Evolutionary conservation across 2,888 invertebrate species (phyloP), one percentile per base, ranked within the genome.

Genomic region (Ornithoptera priamus): DNA sequence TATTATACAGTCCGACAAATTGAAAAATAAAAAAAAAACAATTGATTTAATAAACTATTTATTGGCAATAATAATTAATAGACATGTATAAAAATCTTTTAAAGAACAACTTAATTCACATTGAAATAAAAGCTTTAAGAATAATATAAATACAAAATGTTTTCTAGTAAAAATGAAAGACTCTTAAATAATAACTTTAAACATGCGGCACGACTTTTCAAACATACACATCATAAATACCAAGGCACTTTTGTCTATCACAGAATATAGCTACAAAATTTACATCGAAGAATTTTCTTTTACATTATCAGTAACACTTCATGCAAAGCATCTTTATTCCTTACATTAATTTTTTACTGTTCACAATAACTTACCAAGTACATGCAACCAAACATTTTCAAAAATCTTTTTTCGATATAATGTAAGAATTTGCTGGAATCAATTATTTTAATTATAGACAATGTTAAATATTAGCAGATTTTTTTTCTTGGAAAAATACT

Each of bases 211-310:
- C 53, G n/a, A 53, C 8, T 53, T 53, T 53, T n/a, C n/a, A n/a
- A 18, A n/a, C 18, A 53, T 53, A 53, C 6, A 53, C n/a, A 53
- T 18, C 5, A 18, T 53, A n/a, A n/a, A n/a, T n/a, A 80, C 87
- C 46, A 90, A 90, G 90, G 90, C 90, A 90, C 90, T 77, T 82
- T 77, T 82, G 78, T 81, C 84, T 90, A 91, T 91, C 90, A 91
- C 90, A 91, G 90, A 85, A 86, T 78, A 85, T 76, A 88, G 80
- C 83, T 83, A 85, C 80, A 73, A 75, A 70, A 75, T 72, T 67
- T 73, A 73, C 22, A 68, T 65, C 72, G 72, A 73, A 57, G 20
- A 60, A 42, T 42, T 60, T 58, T 39, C 42, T 36, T 66, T 65
- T 50, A 10, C 12, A 66, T 46, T 57, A 30, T n/a, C 58, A 53